Evolutionary conservation across 2,113 vertebrate species (phyloP), one percentile per base, ranked within the genome.

Genomic region (Camelus bactrianus): DNA sequence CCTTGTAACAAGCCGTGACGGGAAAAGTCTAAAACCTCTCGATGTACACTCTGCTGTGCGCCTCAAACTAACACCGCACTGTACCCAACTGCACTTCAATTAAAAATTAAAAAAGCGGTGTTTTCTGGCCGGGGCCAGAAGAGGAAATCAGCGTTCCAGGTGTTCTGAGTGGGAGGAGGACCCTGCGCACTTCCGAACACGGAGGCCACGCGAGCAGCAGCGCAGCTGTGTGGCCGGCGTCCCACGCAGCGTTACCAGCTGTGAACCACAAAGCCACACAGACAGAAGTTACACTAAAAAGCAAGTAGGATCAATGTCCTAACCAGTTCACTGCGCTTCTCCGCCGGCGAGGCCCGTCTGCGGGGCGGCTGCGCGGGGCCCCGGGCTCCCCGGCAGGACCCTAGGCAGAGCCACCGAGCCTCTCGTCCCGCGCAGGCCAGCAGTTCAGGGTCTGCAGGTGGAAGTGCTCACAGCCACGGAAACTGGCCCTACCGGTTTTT

Each of bases 161-260:
- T 2, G 58, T 9, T 2, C 35, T 3, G 7, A 10, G 10, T 1
- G 28, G 20, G 46, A 52, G n/a, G 26, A 14, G 32, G 42, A 16
- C 72, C 2, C 58, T 0, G 7, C 0, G 3, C 30, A 1, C 15
- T 2, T 11, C 22, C 4, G 38, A 24, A 2, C 62, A 58, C 0
- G 7, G 17, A 12, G 50, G 38, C 42, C 46, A 4, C 0, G 0
- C 1, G 42, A 12, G 8, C 19, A 58, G 35, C 38, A 4, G 22
- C 1, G 6, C 42, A 3, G 0, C 9, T 0, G 64, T 58, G 60
- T 22, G 5, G 52, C 76, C 20, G 38, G 38, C 38, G 38, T 42
- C 38, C 38, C 38, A 5, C 38, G 38, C 38, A 42, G 38, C 38
- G 4, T 42, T 42, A 42, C 38, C 38, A 42, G 38, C 38, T 42